These are phyloP conservation scores for Anisognathus igniventris DNA, from an alignment of 2,797 vertebrate genomes.

Conservation along the genomic window DNA sequence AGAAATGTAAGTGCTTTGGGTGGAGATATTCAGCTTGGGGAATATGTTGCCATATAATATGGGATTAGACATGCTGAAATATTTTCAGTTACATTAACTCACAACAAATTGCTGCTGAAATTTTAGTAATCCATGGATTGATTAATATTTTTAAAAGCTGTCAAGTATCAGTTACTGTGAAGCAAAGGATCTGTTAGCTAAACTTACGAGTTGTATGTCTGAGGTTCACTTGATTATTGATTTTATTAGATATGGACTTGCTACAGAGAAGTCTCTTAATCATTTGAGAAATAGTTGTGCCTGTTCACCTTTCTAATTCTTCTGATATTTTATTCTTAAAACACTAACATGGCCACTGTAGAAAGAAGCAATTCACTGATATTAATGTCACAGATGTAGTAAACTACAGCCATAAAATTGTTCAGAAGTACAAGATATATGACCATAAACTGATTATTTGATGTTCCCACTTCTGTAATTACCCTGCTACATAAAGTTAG, in stretches of 20 bases:
- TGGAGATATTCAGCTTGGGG: not conserved
- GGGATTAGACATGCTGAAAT: not conserved
- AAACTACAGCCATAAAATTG: not conserved
- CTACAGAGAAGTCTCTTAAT: not conserved
- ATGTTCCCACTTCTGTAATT: not conserved
- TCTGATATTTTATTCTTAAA: not conserved
- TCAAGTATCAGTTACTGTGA: not conserved
- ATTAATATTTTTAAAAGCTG: not conserved
- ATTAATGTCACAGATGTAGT: not conserved
- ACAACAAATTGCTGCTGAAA: not conserved
- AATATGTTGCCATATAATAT: not conserved
- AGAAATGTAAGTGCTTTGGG: not conserved
- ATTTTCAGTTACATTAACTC: not conserved
- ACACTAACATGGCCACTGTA: not conserved
- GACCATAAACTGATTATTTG: not conserved
- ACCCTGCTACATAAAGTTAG: not conserved
- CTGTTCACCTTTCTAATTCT: not conserved
- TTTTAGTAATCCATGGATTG: not conserved
- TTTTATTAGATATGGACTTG: not conserved
- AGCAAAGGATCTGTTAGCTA: not conserved
- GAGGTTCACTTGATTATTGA: not conserved
- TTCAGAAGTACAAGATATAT: not conserved
- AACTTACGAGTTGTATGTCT: not conserved
- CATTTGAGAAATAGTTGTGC: not conserved
- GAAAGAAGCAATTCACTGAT: not conserved